phyloP scores from a whole-genome alignment of 2,113 vertebrate genomes.

The Romanogobio albipinnatus region DNA sequence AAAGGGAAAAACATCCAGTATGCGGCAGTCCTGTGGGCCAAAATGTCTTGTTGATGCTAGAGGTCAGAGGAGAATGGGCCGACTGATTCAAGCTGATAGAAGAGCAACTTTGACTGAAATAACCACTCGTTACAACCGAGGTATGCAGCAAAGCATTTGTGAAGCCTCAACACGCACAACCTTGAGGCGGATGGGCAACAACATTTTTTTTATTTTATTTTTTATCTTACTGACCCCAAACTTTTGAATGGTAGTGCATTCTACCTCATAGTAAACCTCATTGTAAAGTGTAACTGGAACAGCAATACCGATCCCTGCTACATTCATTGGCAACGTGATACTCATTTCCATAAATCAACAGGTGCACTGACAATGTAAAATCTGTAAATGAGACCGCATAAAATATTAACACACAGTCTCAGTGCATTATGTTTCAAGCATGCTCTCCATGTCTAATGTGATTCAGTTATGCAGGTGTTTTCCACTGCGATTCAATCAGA shows the following conservation, averaged over 20 bases:
- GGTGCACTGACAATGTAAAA: not conserved
- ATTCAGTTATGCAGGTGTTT: not conserved
- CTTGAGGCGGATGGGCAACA: too few species aligned
- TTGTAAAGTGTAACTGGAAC: not conserved
- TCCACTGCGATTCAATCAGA: not conserved
- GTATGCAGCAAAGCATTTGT: too few species aligned
- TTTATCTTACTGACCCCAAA: not conserved
- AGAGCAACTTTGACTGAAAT: too few species aligned
- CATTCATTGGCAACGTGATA: not conserved
- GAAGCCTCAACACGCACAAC: too few species aligned
- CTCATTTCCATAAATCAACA: not conserved
- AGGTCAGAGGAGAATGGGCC: too few species aligned
- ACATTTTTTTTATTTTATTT: not conserved
- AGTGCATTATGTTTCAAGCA: not conserved
- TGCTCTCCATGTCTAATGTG: not conserved
- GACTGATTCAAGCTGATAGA: too few species aligned
- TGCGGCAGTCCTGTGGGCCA: too few species aligned
- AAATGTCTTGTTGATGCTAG: too few species aligned
- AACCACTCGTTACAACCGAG: too few species aligned
- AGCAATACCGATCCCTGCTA: not conserved
- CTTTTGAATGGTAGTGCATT: not conserved
- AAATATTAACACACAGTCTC: not conserved
- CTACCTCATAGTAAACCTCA: not conserved
- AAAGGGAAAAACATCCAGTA: too few species aligned
- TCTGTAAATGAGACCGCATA: not conserved